Conservation (phyloP, 2,113 vertebrate species). For the Solenodon paradoxus region DNA sequence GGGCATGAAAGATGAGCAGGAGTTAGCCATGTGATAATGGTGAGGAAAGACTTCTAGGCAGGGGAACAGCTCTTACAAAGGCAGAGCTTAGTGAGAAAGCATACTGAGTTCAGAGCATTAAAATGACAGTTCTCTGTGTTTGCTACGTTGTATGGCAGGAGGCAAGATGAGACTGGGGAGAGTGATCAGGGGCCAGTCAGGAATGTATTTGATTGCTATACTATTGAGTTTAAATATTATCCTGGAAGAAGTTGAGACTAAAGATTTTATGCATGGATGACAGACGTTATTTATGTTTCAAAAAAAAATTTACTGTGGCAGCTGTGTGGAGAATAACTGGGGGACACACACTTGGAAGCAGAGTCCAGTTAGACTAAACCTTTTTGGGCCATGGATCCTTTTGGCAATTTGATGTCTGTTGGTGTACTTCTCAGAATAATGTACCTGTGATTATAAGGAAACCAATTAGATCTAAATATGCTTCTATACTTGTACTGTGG, state of each 20-base stretch:
- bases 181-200: background rate
- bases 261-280: constrained; percentile 34
- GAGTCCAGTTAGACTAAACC: background rate
- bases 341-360: background rate
- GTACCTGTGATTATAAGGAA: background rate
- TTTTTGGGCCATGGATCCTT: background rate
- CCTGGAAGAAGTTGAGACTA: background rate
- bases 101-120: background rate
- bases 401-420: background rate
- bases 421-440: background rate
- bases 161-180: background rate
- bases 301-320: background rate
- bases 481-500: background rate
- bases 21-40: background rate
- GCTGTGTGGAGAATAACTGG: background rate
- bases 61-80: background rate
- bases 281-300: constrained; percentile 33
- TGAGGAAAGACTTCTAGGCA: background rate
- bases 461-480: background rate
- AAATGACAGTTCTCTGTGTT: background rate
- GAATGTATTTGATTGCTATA: background rate
- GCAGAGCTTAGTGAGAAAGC: background rate
- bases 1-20: background rate
- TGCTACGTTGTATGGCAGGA: background rate
- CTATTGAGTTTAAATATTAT: background rate